Conservation (phyloP, 2,797 vertebrate species). For the Delichon dasypus region DNA sequence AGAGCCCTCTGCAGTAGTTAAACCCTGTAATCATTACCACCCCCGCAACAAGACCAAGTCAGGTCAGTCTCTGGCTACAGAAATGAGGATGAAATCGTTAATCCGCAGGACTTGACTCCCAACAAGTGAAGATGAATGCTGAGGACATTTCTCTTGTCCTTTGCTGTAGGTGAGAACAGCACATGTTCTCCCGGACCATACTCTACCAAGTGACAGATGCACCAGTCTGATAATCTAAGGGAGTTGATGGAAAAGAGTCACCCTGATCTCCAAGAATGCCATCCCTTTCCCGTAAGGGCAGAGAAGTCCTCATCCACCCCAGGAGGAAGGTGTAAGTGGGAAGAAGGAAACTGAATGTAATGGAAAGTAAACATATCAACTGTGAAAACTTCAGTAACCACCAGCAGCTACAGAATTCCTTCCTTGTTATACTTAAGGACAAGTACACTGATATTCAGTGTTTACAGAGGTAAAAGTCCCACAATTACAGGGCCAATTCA, state of each 20-base stretch:
- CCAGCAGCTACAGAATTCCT: neutral
- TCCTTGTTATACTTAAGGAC: neutral
- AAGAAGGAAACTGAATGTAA: constrained; percentile 14
- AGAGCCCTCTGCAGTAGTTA: neutral
- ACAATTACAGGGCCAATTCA: neutral
- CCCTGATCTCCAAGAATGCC: neutral
- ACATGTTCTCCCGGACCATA: rapidly evolving
- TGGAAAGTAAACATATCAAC: constrained; percentile 18
- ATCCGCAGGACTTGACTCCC: neutral
- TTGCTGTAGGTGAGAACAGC: rapidly evolving
- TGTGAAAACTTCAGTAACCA: neutral
- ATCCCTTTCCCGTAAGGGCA: neutral
- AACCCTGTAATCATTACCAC: neutral
- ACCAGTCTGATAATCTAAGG: neutral
- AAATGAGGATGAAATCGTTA: neutral
- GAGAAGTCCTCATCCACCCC: neutral
- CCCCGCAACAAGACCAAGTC: neutral
- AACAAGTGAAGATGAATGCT: rapidly evolving
- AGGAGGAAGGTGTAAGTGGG: neutral
- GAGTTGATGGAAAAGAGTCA: neutral
- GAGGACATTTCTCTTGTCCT: neutral
- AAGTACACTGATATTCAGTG: neutral
- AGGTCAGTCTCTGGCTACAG: neutral
- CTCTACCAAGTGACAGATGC: neutral
- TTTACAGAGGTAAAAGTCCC: neutral